Base-by-base conservation (phyloP, 2,888 invertebrate genomes). In the Azorinus chamasolen region DNA sequence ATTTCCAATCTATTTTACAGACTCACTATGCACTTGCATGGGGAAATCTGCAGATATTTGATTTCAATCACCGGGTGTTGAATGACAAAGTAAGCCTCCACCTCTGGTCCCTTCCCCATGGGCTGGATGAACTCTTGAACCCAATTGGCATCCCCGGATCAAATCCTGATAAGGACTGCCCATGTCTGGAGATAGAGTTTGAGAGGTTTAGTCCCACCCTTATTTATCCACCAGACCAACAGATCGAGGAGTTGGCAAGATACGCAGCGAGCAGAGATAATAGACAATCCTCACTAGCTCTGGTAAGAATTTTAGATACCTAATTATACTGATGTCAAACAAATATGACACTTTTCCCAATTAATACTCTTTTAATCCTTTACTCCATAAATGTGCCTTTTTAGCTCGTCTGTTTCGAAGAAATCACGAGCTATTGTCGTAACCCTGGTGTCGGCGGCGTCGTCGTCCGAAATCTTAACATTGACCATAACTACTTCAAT, bases 11-110 rank as follows among this genome's bases (percentile, higher is more conserved):
- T 10, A 32, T 32, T 32, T 50, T 77, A 68, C 85, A 94, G 93
- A 93, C 93, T 51, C 93, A 93, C 55, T 93, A 93, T 85, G 93
- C 94, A 59, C 85, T 95, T 45, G 94, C 94, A 1, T 95, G 94
- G 94, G 94, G 94, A 41, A 95, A 95, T 86, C 87, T 95, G 32
- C 94, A 94, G 78, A 83, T 95, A 80, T 94, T 95, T 89, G 94
- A 95, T 87, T 95, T 94, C 91, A 92, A 93, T 79, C 92, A 93
- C 58, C 91, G 93, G 22, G 88, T 95, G n/a, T 87, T 94, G 58
- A 92, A 92, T 68, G 95, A 94, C 58, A 93, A 94, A 84, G 88
- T 93, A 32, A 93, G 93, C 55, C 88, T 95, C 1, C 92, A 94
- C 79, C 88, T 95, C 53, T 94, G 94, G 94, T 93, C 94, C 0